phyloP scores from a whole-genome alignment of 2,113 vertebrate genomes.

The Sminthopsis crassicaudata region DNA sequence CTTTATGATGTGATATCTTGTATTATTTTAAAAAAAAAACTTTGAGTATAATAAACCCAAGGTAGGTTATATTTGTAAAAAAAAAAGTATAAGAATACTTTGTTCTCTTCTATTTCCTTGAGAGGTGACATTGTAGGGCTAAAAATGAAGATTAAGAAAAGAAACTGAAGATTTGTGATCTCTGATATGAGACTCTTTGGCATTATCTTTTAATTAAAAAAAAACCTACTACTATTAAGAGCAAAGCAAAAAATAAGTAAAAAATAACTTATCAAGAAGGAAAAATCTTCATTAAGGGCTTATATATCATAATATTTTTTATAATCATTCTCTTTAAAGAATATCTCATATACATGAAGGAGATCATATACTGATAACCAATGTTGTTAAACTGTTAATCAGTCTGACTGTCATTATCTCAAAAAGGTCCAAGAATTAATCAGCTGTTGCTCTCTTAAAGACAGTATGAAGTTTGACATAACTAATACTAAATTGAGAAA shows the following conservation, averaged over 20 bases:
- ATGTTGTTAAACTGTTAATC: too few species aligned
- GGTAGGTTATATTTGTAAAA: neutral
- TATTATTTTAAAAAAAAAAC: neutral
- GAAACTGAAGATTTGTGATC: constrained; percentile 17
- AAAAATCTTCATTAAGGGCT: too few species aligned
- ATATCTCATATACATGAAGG: too few species aligned
- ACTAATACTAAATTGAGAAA: constrained; percentile 12
- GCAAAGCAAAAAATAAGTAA: too few species aligned
- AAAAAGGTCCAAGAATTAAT: constrained; percentile 41
- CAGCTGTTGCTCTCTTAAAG: neutral
- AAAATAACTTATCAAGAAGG: too few species aligned
- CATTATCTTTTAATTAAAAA: too few species aligned
- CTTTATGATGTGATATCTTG: neutral
- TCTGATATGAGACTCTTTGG: constrained; percentile 23
- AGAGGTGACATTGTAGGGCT: constrained; percentile 6
- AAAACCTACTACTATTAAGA: too few species aligned
- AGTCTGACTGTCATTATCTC: neutral
- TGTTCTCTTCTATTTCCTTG: constrained; percentile 25
- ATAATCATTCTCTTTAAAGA: too few species aligned
- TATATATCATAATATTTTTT: too few species aligned
- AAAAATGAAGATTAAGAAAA: neutral
- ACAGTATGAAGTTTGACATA: neutral
- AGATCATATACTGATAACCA: too few species aligned
- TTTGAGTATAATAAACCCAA: neutral
- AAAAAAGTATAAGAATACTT: constrained; percentile 24